A percentile compares a stretch with the other conserved stretches of the same genome.
Evolutionary conservation across 2,888 invertebrate genomes (phyloP).

Genomic region (Rhynchonema sp.): DNA sequence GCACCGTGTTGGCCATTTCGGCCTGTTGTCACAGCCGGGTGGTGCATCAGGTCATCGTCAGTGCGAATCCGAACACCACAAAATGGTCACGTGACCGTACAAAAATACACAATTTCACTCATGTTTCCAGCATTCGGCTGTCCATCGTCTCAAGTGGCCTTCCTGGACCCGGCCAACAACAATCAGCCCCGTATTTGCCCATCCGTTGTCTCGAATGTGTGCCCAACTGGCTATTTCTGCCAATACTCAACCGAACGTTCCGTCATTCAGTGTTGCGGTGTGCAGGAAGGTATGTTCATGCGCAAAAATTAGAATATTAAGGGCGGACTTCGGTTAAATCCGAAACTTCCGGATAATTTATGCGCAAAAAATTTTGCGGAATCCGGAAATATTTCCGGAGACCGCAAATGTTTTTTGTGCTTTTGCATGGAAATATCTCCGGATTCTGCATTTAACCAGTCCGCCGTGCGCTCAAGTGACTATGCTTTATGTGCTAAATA

Average conservation of each 20-base stretch:
- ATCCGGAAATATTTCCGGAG: too few relatives aligned
- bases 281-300: conserved; percentile 3
- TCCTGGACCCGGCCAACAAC: conserved; percentile 12
- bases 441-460: too few relatives aligned
- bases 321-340: too few relatives aligned
- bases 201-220: conserved; percentile 6
- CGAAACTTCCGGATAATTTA: neutral
- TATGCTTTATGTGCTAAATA: too few relatives aligned
- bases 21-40: too few relatives aligned
- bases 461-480: too few relatives aligned
- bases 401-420: too few relatives aligned
- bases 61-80: neutral
- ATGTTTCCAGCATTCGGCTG: conserved; percentile 14
- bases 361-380: too few relatives aligned
- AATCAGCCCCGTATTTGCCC: conserved; percentile 15
- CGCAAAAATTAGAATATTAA: too few relatives aligned
- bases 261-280: conserved; percentile 18
- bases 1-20: too few relatives aligned
- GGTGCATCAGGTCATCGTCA: too few relatives aligned
- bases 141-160: conserved; percentile 16
- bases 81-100: neutral
- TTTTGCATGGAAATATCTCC: too few relatives aligned
- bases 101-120: neutral
- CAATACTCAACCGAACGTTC: conserved; percentile 13
- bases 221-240: conserved; percentile 18